These are phyloP conservation scores for Pentalonia nigronervosa DNA, from an alignment of 1,140 invertebrate genomes.

Conservation along the genomic window DNA sequence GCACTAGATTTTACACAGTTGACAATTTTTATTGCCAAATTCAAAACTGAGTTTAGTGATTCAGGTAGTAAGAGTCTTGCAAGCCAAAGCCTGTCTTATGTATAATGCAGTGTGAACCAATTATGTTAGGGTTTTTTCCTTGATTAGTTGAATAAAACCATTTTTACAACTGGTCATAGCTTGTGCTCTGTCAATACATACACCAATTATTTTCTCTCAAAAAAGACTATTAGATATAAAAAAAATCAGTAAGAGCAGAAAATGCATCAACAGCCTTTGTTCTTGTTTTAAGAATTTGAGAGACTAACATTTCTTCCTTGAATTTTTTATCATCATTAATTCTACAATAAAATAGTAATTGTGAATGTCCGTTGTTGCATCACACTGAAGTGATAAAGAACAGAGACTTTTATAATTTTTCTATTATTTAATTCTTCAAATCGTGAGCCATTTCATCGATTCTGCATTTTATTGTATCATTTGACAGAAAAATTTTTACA, in stretches of 20 bases:
- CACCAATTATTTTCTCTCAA: slow-evolving; percentile 61
- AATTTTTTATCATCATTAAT: slow-evolving; percentile 50
- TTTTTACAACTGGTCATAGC: slow-evolving; percentile 63
- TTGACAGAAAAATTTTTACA: neutral
- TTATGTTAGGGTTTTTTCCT: slow-evolving; percentile 63
- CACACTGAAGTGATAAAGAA: slow-evolving; percentile 59
- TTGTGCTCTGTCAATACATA: slow-evolving; percentile 65
- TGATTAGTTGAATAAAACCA: slow-evolving; percentile 62
- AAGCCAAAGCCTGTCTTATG: slow-evolving; percentile 62
- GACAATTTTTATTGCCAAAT: slow-evolving; percentile 61
- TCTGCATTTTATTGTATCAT: slow-evolving; percentile 58
- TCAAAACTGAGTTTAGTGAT: slow-evolving; percentile 29
- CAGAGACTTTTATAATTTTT: slow-evolving; percentile 54
- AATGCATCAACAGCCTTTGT: slow-evolving; percentile 58
- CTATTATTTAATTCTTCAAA: slow-evolving; percentile 56
- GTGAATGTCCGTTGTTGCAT: slow-evolving; percentile 55
- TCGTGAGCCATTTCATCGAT: slow-evolving; percentile 56
- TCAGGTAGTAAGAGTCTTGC: slow-evolving; percentile 56
- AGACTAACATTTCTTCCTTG: slow-evolving; percentile 57
- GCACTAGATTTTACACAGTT: slow-evolving; percentile 63
- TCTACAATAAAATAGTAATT: slow-evolving; percentile 57
- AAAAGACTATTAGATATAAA: neutral
- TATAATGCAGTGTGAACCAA: slow-evolving; percentile 63
- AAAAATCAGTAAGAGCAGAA: slow-evolving; percentile 21
- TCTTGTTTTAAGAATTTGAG: slow-evolving; percentile 52